phyloP scores from a whole-genome alignment of 1,140 invertebrate genomes.

The Macrostomum lignano region DNA sequence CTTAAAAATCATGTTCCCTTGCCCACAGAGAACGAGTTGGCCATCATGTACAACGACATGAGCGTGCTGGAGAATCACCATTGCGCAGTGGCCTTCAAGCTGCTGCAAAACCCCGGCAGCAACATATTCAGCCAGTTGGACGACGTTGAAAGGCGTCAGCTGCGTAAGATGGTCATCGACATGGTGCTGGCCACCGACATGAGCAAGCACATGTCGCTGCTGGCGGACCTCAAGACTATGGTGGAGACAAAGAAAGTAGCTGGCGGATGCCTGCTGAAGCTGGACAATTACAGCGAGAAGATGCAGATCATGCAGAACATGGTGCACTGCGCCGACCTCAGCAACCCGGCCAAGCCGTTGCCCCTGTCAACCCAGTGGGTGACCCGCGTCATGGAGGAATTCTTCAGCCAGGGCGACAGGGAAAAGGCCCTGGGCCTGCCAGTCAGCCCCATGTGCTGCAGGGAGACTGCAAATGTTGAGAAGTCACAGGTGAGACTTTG shows the following conservation, averaged over 20 bases:
- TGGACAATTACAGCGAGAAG: conserved; percentile 91
- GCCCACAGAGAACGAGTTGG: conserved; percentile 49
- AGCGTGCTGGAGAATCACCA: conserved; percentile 85
- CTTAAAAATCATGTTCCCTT: neutral
- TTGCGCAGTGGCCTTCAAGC: conserved; percentile 71
- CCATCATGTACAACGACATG: conserved; percentile 88
- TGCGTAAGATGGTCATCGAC: conserved; percentile 86
- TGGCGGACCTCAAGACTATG: conserved; percentile 17
- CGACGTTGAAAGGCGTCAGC: conserved; percentile 64
- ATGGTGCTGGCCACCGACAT: conserved; percentile 85
- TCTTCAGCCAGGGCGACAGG: conserved; percentile 48
- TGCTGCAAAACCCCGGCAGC: conserved; percentile 65
- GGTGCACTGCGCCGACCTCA: conserved; percentile 81
- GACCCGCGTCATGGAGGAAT: conserved; percentile 67
- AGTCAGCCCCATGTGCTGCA: conserved; percentile 8
- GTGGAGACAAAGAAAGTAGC: conserved; percentile 86
- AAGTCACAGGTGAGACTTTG: conserved; percentile 6
- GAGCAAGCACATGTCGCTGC: conserved; percentile 42
- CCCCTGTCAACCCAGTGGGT: conserved; percentile 64
- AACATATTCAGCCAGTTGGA: conserved; percentile 60
- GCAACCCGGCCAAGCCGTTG: conserved; percentile 77
- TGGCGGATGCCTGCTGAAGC: conserved; percentile 55
- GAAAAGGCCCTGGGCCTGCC: conserved; percentile 6
- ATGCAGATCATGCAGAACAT: conserved; percentile 91
- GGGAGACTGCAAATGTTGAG: conserved; percentile 4